Conservation (phyloP, 2,113 vertebrate species). For the Guaruba guarouba region DNA sequence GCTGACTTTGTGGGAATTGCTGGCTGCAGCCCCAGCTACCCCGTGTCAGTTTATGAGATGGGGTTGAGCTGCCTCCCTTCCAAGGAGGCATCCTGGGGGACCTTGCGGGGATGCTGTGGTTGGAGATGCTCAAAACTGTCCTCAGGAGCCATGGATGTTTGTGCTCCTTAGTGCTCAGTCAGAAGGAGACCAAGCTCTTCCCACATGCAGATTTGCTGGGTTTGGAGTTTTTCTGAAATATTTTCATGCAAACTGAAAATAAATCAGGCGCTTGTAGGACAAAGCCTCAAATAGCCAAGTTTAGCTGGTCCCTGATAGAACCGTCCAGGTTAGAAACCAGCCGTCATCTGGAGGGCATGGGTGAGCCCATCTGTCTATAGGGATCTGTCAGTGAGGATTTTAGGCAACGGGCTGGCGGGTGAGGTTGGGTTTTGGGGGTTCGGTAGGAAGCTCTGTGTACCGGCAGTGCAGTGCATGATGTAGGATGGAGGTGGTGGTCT, state of each 20-base stretch:
- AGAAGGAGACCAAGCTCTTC: neutral
- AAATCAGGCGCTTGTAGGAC: neutral
- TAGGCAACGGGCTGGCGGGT: neutral
- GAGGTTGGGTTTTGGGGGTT: neutral
- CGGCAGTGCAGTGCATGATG: accelerated
- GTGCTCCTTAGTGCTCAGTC: neutral
- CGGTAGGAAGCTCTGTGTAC: neutral
- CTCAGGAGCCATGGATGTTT: neutral
- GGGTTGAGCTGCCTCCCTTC: neutral
- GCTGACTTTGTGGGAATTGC: neutral
- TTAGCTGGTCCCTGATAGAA: neutral
- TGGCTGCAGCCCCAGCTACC: neutral
- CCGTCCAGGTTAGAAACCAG: neutral
- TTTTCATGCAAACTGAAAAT: neutral
- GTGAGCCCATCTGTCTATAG: neutral
- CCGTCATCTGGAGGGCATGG: neutral
- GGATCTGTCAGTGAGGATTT: neutral
- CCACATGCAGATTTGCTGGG: neutral
- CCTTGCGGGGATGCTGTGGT: accelerated
- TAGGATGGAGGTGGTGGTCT: neutral
- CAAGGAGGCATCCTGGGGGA: accelerated
- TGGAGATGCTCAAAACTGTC: neutral
- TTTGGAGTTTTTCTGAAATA: neutral
- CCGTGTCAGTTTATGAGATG: neutral
- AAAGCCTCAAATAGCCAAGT: neutral